A percentile compares a stretch with the other conserved stretches of the same genome.
Conservation (phyloP, 2,113 vertebrate genomes). For the Rhinoptilus africanus region DNA sequence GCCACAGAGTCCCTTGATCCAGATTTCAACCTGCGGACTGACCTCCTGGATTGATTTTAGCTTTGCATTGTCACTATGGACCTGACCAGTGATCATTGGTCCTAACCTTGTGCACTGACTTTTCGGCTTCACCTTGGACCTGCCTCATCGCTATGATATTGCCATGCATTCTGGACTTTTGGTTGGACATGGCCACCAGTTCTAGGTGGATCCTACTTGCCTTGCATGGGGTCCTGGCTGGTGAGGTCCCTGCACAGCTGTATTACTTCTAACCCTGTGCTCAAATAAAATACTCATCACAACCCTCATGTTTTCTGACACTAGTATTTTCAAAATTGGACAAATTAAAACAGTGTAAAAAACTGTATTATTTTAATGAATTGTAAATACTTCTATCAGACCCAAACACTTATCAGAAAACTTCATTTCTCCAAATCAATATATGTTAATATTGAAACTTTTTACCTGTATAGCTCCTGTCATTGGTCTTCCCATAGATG, state of each 20-base stretch:
- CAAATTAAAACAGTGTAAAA: neutral
- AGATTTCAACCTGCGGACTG: neutral
- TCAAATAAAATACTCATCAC: neutral
- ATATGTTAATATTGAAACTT: neutral
- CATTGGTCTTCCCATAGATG: conserved; percentile 88
- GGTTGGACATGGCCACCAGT: neutral
- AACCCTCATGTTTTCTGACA: neutral
- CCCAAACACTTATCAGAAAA: neutral
- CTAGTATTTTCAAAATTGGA: neutral
- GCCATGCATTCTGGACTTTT: neutral
- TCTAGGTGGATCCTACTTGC: neutral
- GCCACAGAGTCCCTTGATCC: neutral
- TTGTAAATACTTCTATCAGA: neutral
- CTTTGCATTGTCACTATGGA: neutral
- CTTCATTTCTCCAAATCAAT: neutral
- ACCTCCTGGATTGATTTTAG: neutral
- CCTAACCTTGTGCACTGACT: neutral
- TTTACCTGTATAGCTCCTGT: conserved; percentile 91
- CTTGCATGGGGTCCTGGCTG: neutral
- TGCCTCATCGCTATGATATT: neutral
- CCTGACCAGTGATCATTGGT: neutral
- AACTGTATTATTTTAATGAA: neutral
- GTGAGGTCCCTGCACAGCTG: neutral
- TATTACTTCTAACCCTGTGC: neutral
- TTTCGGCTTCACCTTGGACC: neutral